Conservation (phyloP, 2,113 vertebrate genomes). For the Tragelaphus imberbis region DNA sequence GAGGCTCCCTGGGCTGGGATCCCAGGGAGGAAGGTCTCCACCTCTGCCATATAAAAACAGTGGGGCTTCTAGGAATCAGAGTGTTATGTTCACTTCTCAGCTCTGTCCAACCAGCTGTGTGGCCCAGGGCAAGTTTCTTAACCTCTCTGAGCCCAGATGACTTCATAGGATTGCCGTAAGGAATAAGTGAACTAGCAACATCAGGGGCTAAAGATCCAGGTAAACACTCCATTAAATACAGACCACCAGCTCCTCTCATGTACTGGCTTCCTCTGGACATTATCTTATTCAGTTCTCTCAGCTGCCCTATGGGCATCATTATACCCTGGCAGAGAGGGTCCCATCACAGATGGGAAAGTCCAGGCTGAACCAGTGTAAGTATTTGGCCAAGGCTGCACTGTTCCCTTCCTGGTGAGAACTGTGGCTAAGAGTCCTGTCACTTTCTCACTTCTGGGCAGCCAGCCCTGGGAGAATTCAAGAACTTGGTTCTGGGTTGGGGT, state of each 20-base stretch:
- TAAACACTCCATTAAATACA: fast-evolving
- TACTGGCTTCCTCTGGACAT: neutral
- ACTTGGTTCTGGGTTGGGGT: neutral
- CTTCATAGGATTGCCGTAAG: neutral
- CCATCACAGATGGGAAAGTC: neutral
- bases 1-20: neutral
- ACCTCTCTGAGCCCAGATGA: neutral
- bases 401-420: neutral
- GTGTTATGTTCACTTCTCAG: neutral
- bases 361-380: neutral
- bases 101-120: neutral
- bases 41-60: neutral
- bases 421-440: neutral
- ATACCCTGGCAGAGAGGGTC: neutral
- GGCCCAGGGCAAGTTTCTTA: neutral
- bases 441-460: neutral
- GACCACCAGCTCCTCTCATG: too few relatives aligned
- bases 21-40: neutral
- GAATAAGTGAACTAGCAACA: neutral
- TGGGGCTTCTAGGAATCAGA: neutral
- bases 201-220: neutral
- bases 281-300: neutral
- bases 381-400: neutral
- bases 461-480: neutral
- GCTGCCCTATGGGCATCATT: neutral